phyloP scores from a whole-genome alignment of 2,888 invertebrate species.

The Argynnis bischoffii region DNA sequence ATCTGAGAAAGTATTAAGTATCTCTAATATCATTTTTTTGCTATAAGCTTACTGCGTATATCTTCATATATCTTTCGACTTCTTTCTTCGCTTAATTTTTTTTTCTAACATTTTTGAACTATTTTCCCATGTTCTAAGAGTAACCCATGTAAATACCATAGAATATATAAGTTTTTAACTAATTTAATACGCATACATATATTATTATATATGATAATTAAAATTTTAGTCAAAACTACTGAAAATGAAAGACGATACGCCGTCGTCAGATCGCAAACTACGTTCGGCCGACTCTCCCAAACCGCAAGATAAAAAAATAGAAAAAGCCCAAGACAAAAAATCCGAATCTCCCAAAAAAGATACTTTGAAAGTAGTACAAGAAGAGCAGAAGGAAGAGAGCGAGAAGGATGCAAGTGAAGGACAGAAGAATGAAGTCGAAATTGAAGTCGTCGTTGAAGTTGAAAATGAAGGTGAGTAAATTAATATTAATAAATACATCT shows the following conservation, averaged over 20 bases:
- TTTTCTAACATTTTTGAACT: too few species aligned
- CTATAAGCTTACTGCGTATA: too few species aligned
- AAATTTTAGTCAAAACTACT: constrained; percentile 66
- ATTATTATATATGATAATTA: constrained; percentile 8
- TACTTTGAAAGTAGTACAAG: constrained; percentile 18
- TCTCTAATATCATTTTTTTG: too few species aligned
- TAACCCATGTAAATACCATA: too few species aligned
- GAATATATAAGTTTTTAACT: too few species aligned
- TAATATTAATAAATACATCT: constrained; percentile 5
- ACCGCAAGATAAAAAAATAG: constrained; percentile 51
- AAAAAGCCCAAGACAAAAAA: constrained; percentile 38
- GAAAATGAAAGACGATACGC: constrained; percentile 62
- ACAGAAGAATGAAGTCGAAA: constrained; percentile 45
- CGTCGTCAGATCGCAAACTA: constrained; percentile 59
- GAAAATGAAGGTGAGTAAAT: constrained; percentile 55
- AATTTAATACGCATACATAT: too few species aligned
- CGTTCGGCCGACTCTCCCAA: constrained; percentile 69
- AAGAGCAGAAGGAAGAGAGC: constrained; percentile 33
- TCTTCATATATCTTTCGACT: too few species aligned
- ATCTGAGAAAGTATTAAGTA: too few species aligned
- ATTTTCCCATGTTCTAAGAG: too few species aligned
- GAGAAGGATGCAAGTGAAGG: constrained; percentile 28
- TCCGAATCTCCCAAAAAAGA: constrained; percentile 43
- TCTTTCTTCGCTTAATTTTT: too few species aligned
- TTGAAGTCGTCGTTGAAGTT: constrained; percentile 56